Base-by-base conservation (phyloP, 2,888 invertebrate genomes). In the Syrista parreyssii region DNA sequence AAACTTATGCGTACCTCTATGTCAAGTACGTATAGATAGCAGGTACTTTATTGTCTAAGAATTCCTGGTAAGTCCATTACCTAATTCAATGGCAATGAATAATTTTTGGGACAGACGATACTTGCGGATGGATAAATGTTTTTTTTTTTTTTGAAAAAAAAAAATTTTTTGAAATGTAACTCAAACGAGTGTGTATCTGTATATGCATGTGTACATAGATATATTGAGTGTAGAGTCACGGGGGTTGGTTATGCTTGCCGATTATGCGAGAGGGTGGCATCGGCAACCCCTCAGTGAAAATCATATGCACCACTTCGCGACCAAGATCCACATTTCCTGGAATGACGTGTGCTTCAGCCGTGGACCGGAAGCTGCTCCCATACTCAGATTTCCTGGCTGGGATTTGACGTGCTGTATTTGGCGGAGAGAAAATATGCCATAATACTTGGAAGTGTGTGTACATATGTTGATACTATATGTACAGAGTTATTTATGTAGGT, bases 301-400 rank as follows among this genome's bases (percentile, higher is more conserved):
- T 88, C 86, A 89, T 84, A 89, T 86, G 88, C 88, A 82, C 86
- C 88, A 85, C 84, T 89, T 87, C 85, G 85, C 84, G 81, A 82
- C 84, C 80, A 83, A 88, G 85, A 88, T 86, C 84, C 85, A 84
- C 88, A 83, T 84, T 89, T 89, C 87, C 88, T 84, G 84, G 81
- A 79, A 78, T 76, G 83, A 75, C 75, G 79, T 75, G 73, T 74
- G 75, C 31, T 33, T 32, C 77, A 74, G 76, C 76, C 76, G 68
- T 77, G 79, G 77, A 77, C 76, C 83, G 84, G 84, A 84, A 85
- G 75, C n/a, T 31, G 35, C 30, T 79, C 15, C 71, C 31, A 12
- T 12, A 31, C 71, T 12, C 4, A 32, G 31, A 31, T 9, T 71
- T 33, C 31, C 71, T 23, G 71, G 12, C 4, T 71, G 31, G 6